phyloP scores from a whole-genome alignment of 2,888 invertebrate species.

The Malthinus seriepunctatus region DNA sequence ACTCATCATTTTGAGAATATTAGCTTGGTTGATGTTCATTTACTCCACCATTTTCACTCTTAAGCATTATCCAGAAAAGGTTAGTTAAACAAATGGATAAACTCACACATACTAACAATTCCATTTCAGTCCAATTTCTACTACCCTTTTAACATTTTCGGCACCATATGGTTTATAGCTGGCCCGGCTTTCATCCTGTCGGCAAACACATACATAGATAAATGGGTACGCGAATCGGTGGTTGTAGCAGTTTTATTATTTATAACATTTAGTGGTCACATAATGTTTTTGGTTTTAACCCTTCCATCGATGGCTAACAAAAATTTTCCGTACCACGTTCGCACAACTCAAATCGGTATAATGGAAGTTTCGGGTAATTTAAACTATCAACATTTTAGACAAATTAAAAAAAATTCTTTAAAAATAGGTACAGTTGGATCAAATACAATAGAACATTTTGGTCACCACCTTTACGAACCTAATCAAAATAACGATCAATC shows the following conservation, averaged over 20 bases:
- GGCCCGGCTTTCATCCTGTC: slow-evolving; percentile 79
- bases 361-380: slow-evolving; percentile 59
- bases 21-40: slow-evolving; percentile 84
- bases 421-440: slow-evolving; percentile 54
- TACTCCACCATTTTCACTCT: slow-evolving; percentile 72
- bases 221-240: slow-evolving; percentile 78
- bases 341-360: slow-evolving; percentile 79
- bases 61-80: slow-evolving; percentile 82
- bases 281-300: slow-evolving; percentile 74
- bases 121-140: slow-evolving; percentile 71
- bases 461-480: slow-evolving; percentile 67
- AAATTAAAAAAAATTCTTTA: neutral
- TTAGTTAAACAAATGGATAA: slow-evolving; percentile 38
- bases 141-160: slow-evolving; percentile 79
- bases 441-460: slow-evolving; percentile 62
- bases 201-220: slow-evolving; percentile 78
- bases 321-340: slow-evolving; percentile 89
- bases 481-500: slow-evolving; percentile 49
- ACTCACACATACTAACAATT: neutral
- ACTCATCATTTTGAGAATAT: slow-evolving; percentile 71
- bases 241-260: slow-evolving; percentile 67
- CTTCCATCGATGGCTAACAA: slow-evolving; percentile 84
- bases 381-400: slow-evolving; percentile 14
- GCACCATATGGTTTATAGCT: slow-evolving; percentile 85
- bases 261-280: slow-evolving; percentile 65